These are phyloP conservation scores for Equus quagga DNA, from an alignment of 2,113 vertebrate genomes.

Conservation along the genomic window DNA sequence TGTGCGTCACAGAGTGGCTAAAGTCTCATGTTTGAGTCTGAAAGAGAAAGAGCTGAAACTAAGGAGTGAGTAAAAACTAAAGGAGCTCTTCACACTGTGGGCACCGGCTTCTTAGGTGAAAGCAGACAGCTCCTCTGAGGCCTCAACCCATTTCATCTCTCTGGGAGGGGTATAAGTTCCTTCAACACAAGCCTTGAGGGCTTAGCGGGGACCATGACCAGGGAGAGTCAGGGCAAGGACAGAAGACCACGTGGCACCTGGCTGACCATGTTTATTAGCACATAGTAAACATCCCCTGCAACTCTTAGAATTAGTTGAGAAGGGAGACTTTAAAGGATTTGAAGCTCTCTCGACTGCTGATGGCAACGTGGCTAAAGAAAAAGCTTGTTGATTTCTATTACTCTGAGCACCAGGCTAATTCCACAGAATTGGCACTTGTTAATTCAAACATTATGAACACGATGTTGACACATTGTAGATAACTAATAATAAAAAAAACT, in stretches of 20 bases:
- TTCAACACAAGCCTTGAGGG: not conserved
- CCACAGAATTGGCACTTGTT: not conserved
- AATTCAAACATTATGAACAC: not conserved
- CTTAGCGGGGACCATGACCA: not conserved
- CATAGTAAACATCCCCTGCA: not conserved
- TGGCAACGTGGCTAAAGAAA: not conserved
- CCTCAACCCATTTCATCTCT: not conserved
- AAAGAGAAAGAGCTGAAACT: slow-evolving; percentile 4
- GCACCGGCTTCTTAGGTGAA: not conserved
- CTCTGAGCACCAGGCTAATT: not conserved
- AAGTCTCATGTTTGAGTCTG: not conserved
- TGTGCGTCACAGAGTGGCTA: not conserved
- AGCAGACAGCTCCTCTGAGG: not conserved
- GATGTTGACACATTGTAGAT: not conserved
- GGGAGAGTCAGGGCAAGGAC: not conserved
- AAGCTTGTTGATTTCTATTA: not conserved
- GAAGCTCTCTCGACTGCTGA: not conserved
- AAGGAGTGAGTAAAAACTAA: not conserved
- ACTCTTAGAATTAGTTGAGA: not conserved
- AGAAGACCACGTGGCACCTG: not conserved
- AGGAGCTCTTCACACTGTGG: not conserved
- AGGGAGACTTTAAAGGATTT: not conserved
- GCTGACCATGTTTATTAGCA: not conserved
- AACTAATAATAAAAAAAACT: not conserved
- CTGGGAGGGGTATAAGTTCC: not conserved